Base-by-base conservation (phyloP, 2,113 vertebrate genomes). In the Channa maculata region DNA sequence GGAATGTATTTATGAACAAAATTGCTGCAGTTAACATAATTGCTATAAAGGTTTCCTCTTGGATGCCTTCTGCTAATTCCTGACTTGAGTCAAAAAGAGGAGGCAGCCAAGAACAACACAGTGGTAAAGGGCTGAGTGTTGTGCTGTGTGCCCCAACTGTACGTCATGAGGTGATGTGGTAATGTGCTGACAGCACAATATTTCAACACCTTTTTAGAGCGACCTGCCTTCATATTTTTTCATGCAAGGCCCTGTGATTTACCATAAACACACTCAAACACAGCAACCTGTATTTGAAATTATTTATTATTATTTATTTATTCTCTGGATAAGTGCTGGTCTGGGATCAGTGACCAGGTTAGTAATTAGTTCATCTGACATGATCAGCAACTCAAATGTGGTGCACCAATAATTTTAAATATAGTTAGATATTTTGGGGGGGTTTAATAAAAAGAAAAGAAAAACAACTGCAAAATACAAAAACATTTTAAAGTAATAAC, bases 171-270 rank as follows among this genome's bases (percentile, higher is more conserved):
- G 85, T 84, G 86, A 80, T 80, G 85, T 57, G 85, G 75, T 79
- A 78, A 82, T 74, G 83, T 71, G 80, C 75, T 80, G 89, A 89
- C 79, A 83, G 74, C 80, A 33, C 41, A 15, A 75, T 79, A 84
- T 89, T 84, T 89, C 84, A 89, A 70, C 82, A 84, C 79, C 71
- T 37, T 76, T 51, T 75, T 54, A 49, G 51, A 83, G 39, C 14
- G 62, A 53, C 67, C 65, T 57, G 37, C 69, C 71, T 62, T 80
- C 82, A 81, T 59, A 62, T 74, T 63, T 63, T 71, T 62, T 67
- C 65, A 58, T 44, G 65, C 67, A 74, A 76, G 60, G 49, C 64
- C 39, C 52, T 54, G 46, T 3, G 50, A 68, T 77, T 74, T 51
- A 79, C 57, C 71, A 76, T 79, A 73, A 86, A 84, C 52, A 79